Evolutionary conservation across 2,797 vertebrate species (phyloP), one percentile per base, ranked within the genome.

Genomic region (Gephyroberyx darwinii): DNA sequence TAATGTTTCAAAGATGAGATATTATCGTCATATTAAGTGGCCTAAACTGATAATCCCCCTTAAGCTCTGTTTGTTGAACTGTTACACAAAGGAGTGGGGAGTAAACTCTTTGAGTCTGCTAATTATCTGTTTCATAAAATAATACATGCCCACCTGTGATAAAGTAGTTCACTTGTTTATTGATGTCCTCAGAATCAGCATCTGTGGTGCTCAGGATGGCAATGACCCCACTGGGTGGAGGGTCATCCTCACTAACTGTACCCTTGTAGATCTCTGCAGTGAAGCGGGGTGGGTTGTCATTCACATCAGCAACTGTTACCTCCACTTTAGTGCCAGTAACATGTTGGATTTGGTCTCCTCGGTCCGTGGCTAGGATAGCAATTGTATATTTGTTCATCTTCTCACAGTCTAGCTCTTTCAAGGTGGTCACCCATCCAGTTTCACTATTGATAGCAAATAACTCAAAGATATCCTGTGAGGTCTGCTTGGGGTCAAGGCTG

Each of bases 211-310:
- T 98, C 61, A 99, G 82, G 81, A 99, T 98, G 55, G 98, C 98
- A 9, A 99, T 96, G 10, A 99, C 95, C 0, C 97, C 97, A 1
- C 96, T 96, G 5, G 95, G 95, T 0, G 92, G 92, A 17, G 96
- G 96, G 76, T 99, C 97, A 54, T 98, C 97, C 83, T 99, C 98
- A 37, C 97, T 99, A 81, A 99, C 97, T 0, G 97, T 99, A 69
- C 98, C 98, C 86, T 98, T 99, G 85, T 99, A 99, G 76, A 99
- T 96, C 91, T 98, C 97, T 0, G 98, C 98, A 1, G 96, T 98
- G 80, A 99, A 99, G 37, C 95, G 95, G 0, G 98, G 98, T 0
- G 98, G 95, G 72, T 94, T 99, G 86, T 99, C 98, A 3, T 99
- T 99, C 67, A 98, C 95, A 0, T 99, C 98, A 0, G 96, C 96